Evolutionary conservation across 2,888 invertebrate genomes (phyloP).

Genomic region (Chromoteleia sp.): DNA sequence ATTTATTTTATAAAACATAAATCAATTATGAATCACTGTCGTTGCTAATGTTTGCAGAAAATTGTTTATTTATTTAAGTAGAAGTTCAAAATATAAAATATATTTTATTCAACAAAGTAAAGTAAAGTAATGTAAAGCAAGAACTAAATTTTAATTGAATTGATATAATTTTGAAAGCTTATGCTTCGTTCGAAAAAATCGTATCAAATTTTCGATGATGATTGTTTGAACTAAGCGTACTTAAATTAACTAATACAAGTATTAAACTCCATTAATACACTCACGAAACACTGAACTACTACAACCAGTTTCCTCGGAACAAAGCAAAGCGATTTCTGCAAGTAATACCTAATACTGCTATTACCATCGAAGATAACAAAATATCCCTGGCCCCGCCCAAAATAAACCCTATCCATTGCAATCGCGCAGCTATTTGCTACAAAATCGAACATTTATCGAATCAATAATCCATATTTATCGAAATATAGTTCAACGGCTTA

Average conservation of each 20-base stretch:
- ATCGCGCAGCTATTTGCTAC: slow-evolving; percentile 15
- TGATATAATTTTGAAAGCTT: neutral
- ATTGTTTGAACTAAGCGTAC: neutral
- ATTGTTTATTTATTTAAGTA: too few species aligned
- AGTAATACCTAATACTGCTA: slow-evolving; percentile 42
- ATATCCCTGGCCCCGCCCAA: slow-evolving; percentile 2
- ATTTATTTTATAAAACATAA: too few species aligned
- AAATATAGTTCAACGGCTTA: slow-evolving; percentile 29
- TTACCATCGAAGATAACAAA: slow-evolving; percentile 43
- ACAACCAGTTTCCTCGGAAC: slow-evolving; percentile 18
- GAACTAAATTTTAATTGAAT: too few species aligned
- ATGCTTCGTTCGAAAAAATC: neutral
- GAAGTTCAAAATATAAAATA: too few species aligned
- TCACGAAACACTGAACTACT: slow-evolving; percentile 15
- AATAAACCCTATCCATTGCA: slow-evolving; percentile 29
- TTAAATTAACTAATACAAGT: slow-evolving; percentile 1
- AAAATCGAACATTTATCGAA: slow-evolving; percentile 39
- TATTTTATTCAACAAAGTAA: too few species aligned
- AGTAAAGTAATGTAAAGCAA: too few species aligned
- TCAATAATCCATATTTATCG: slow-evolving; percentile 44
- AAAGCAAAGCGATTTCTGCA: slow-evolving; percentile 32
- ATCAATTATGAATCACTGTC: too few species aligned
- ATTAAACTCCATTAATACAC: neutral
- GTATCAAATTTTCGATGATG: too few species aligned
- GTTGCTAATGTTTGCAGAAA: too few species aligned